Base-by-base conservation (phyloP, 2,113 vertebrate genomes). In the Melanerpes formicivorus region DNA sequence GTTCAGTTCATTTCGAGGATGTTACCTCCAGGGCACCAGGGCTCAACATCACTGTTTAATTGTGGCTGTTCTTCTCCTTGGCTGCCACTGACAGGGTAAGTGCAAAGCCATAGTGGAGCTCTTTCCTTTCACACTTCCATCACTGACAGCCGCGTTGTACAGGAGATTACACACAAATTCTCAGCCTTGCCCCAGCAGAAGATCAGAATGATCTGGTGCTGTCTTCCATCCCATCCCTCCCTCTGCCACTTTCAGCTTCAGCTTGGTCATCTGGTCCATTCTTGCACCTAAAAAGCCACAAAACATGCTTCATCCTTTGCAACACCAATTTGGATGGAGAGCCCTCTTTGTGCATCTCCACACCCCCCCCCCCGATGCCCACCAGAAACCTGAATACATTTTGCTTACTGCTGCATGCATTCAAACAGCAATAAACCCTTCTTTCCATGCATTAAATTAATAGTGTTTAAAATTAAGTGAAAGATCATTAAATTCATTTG, bases 31-130 rank as follows among this genome's bases (percentile, higher is more conserved):
- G 95, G 91, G 90, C 84, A 76, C 54, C 2, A 18, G 62, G 29
- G 83, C 86, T 93, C 80, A 27, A 11, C 25, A 14, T 37, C 34
- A 27, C 6, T 2, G 18, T 82, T 94, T 94, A 90, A 95, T 97
- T 93, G 40, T 55, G 76, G 86, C 66, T 86, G 72, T 54, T 90
- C 66, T 44, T 82, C 76, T 79, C 70, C 5, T 55, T n/a, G 76
- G 70, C 84, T 83, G 81, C 84, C 86, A 7, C 81, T 71, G 90
- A 23, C 71, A 70, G 0, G 25, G 18, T 64, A 84, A 90, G 84
- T 60, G 76, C 65, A n/a, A 37, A 90, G 73, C 48, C 4, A 3
- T 79, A 60, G 90, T 82, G 34, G 76, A 88, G 70, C 56, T 84
- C 34, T 75, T 92, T 64, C 76, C 60, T 55, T 40, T 29, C 66